Evolutionary conservation across 2,797 vertebrate genomes (phyloP), one percentile per base, ranked within the genome.

Genomic region (Sebastes nivosus): DNA sequence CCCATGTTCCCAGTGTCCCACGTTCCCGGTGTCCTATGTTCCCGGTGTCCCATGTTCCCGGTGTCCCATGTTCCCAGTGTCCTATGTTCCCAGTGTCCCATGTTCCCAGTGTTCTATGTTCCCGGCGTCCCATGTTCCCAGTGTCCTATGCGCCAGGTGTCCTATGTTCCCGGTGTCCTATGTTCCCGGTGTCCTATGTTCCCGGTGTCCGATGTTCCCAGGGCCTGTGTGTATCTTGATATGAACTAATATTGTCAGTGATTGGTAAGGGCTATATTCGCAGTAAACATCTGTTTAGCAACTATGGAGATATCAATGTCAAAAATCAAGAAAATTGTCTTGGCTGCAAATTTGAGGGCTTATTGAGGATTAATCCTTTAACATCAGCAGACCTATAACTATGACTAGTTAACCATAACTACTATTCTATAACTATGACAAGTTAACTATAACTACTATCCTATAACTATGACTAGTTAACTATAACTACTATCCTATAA

Each of bases 41-140:
- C 10, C 34, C 10, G 0, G 34, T 12, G 34, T 11, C 4, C 34
- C 0, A 11, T 2, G 34, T 2, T 11, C 34, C 10, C 3, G 1
- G 42, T 0, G 42, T 46, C 42, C 42, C 0, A 46, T 18, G 42
- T 7, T 7, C 14, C 42, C 0, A 1, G 25, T 25, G 34, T 12
- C 34, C 34, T 1, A 36, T 36, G 34, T 36, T 36, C 11, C 34
- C 34, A 0, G 11, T 0, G 34, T 13, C 11, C 11, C 0, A 12
- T 36, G 11, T 3, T 6, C 38, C 38, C 5, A 0, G 38, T 1
- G 42, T 46, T 6, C 42, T 18, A 18, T 0, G 14, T 16, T 0
- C 5, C 36, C 36, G 1, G 36, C 0, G 13, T 38, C 42, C 38
- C 2, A 42, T 42, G 16, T 18, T 2, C 42, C 42, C 6, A 0